phyloP scores from a whole-genome alignment of 2,888 invertebrate species.

The Drosophila helvetica region DNA sequence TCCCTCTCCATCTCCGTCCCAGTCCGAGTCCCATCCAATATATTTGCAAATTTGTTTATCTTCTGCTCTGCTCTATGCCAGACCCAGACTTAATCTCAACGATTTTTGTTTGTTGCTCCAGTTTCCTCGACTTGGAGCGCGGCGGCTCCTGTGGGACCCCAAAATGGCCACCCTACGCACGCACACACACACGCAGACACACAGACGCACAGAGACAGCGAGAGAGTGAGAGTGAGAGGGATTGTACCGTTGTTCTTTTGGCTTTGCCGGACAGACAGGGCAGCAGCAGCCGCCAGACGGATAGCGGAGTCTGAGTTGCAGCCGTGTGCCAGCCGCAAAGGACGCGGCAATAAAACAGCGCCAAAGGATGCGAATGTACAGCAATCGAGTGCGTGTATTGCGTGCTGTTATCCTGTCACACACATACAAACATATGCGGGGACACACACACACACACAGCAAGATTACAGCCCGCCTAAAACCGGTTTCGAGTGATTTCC shows the following conservation, averaged over 20 bases:
- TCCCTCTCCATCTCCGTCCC: too few relatives aligned
- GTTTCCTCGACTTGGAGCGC: slow-evolving; percentile 37
- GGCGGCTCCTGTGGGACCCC: slow-evolving; percentile 52
- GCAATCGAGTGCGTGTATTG: slow-evolving; percentile 17
- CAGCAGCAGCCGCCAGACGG: neutral
- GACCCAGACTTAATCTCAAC: slow-evolving; percentile 5
- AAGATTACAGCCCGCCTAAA: slow-evolving; percentile 25
- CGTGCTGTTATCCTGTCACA: slow-evolving; percentile 58
- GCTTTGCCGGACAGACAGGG: neutral
- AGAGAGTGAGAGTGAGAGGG: neutral
- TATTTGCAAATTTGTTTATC: neutral
- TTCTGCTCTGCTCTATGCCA: neutral
- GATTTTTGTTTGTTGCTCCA: slow-evolving; percentile 50
- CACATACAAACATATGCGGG: too few relatives aligned
- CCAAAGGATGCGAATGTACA: slow-evolving; percentile 1
- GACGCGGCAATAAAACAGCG: slow-evolving; percentile 29
- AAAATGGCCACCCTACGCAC: slow-evolving; percentile 49
- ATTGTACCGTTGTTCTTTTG: slow-evolving; percentile 58
- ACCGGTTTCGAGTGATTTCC: slow-evolving; percentile 64
- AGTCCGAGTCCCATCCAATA: neutral
- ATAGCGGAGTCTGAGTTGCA: neutral
- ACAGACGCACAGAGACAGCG: slow-evolving; percentile 13
- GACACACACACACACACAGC: slow-evolving; percentile 3
- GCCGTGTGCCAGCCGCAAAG: slow-evolving; percentile 26
- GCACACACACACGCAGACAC: slow-evolving; percentile 13